phyloP scores from a whole-genome alignment of 2,797 vertebrate species.

The Bovichtus diacanthus region DNA sequence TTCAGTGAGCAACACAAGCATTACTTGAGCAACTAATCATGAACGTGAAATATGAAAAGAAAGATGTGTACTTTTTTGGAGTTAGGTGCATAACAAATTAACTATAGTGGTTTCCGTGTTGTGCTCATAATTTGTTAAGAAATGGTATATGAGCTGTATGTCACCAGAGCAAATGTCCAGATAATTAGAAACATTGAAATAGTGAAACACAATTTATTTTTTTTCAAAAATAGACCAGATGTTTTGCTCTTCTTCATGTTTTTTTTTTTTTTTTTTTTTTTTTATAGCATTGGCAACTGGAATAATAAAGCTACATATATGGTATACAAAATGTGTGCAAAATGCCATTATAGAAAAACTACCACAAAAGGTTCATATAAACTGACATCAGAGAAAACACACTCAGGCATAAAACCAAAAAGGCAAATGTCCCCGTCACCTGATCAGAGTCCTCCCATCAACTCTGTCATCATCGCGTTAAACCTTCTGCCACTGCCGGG shows the following conservation, averaged over 20 bases:
- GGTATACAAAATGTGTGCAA: slow-evolving; percentile 69
- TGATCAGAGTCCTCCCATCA: slow-evolving; percentile 24
- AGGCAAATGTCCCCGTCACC: slow-evolving; percentile 21
- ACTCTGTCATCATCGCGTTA: slow-evolving; percentile 48
- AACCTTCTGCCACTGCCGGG: slow-evolving; percentile 83
- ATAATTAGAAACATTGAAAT: slow-evolving; percentile 24
- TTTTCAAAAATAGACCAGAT: slow-evolving; percentile 10
- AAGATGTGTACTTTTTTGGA: neutral
- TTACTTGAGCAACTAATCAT: slow-evolving; percentile 11
- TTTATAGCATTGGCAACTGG: slow-evolving; percentile 29
- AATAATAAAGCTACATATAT: slow-evolving; percentile 43
- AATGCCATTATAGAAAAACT: slow-evolving; percentile 60
- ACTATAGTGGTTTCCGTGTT: neutral
- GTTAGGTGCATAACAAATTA: slow-evolving; percentile 6
- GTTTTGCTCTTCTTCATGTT: slow-evolving; percentile 17
- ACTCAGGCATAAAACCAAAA: slow-evolving; percentile 31
- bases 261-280: too few species aligned
- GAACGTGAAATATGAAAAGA: slow-evolving; percentile 12
- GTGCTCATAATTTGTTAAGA: neutral
- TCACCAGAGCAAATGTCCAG: neutral
- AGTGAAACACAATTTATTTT: neutral
- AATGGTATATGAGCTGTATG: neutral
- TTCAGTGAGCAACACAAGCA: neutral
- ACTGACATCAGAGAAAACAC: slow-evolving; percentile 43
- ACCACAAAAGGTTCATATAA: slow-evolving; percentile 42